phyloP scores from a whole-genome alignment of 2,888 invertebrate species.

The Eucera pruinosa region DNA sequence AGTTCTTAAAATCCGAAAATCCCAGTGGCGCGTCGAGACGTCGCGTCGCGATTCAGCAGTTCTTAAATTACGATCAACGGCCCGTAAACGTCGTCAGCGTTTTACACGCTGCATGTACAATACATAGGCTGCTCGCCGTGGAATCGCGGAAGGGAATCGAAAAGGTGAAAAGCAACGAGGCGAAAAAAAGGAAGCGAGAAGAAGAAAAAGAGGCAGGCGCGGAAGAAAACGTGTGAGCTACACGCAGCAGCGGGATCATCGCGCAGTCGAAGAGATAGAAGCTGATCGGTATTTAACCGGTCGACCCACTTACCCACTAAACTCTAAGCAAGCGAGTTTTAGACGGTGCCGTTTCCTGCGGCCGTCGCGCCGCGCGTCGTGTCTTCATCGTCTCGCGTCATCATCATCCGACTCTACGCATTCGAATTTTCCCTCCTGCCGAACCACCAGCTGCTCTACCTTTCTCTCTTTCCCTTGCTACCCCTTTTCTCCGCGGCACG shows the following conservation, averaged over 20 bases:
- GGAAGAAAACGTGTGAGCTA: slow-evolving; percentile 35
- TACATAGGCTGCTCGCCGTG: no score
- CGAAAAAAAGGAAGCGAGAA: not conserved
- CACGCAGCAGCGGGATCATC: not conserved
- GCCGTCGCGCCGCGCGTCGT: no score
- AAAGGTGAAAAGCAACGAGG: no score
- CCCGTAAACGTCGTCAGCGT: no score
- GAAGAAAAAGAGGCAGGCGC: not conserved
- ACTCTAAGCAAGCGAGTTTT: slow-evolving; percentile 69
- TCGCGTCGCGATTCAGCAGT: no score
- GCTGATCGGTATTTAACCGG: slow-evolving; percentile 79
- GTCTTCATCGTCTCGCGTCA: slow-evolving; percentile 45
- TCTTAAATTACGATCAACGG: no score
- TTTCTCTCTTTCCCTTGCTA: slow-evolving; percentile 50
- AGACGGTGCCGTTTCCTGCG: slow-evolving; percentile 42
- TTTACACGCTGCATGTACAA: no score
- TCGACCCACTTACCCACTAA: slow-evolving; percentile 83
- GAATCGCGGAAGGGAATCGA: no score
- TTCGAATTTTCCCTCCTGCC: slow-evolving; percentile 37
- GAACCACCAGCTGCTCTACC: slow-evolving; percentile 10
- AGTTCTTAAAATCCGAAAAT: no score
- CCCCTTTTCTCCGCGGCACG: not conserved
- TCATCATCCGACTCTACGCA: slow-evolving; percentile 21
- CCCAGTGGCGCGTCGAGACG: no score
- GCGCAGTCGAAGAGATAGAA: slow-evolving; percentile 17